Evolutionary conservation across 1,140 invertebrate species (phyloP), one percentile per base, ranked within the genome.

Genomic region (Olivierus martensii): DNA sequence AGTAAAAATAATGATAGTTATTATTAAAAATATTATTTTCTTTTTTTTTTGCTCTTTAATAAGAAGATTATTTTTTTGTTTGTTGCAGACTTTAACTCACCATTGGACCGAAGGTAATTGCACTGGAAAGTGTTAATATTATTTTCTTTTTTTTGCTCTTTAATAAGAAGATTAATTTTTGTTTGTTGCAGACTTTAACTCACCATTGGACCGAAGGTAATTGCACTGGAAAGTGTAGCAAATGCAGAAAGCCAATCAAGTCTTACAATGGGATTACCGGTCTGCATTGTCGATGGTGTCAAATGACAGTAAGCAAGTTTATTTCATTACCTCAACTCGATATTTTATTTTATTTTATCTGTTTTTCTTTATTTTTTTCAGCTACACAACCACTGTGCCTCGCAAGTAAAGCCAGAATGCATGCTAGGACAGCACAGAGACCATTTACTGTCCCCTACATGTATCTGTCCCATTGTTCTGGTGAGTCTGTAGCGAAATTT

Each of bases 131-230:
- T 96, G 91, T 69, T n/a, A n/a, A n/a, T n/a, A n/a, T n/a, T n/a
- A n/a, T n/a, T n/a, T n/a, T n/a, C n/a, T n/a, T n/a, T n/a, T n/a
- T n/a, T n/a, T n/a, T n/a, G n/a, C n/a, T n/a, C n/a, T n/a, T n/a
- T n/a, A n/a, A n/a, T n/a, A n/a, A n/a, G n/a, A n/a, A n/a, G n/a
- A n/a, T n/a, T n/a, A n/a, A n/a, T n/a, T n/a, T n/a, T n/a, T n/a
- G n/a, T n/a, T n/a, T n/a, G n/a, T 28, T 77, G 2, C 73, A 84
- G 66, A 72, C 75, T 38, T 81, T 90, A 74, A 74, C 75, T 36
- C 92, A 97, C 68, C 91, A 95, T 63, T 97, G 92, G 92, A 87
- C 95, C 11, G 91, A 95, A 71, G 91, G 91, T 21, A 97, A 97
- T 70, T 88, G 85, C 64, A 82, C 87, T 56, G 87, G 85, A 1